Conservation (phyloP, 2,888 invertebrate species). For the Chalcis sispes region DNA sequence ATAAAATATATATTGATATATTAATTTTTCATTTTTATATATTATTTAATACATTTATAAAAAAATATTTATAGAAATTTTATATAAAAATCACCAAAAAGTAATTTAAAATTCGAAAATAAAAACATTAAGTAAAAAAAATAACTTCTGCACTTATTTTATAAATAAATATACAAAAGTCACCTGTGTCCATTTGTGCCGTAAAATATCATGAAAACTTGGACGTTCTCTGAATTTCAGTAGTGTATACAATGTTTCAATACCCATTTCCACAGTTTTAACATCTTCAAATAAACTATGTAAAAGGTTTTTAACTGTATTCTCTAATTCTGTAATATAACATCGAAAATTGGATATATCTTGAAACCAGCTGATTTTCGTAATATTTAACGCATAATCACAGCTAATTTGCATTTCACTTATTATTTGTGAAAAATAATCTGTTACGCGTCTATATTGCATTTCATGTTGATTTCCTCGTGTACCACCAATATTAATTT, state of each 20-base stretch:
- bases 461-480: constrained; percentile 67
- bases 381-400: constrained; percentile 76
- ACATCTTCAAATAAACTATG: constrained; percentile 77
- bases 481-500: constrained; percentile 77
- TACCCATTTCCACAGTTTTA: constrained; percentile 77
- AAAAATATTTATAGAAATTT: too few species aligned
- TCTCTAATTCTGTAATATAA: constrained; percentile 78
- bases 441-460: constrained; percentile 75
- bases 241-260: constrained; percentile 77
- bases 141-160: not conserved
- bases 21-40: too few species aligned
- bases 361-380: constrained; percentile 77
- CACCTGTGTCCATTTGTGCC: constrained; percentile 67
- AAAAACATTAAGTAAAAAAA: too few species aligned
- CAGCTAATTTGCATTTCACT: constrained; percentile 72
- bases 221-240: constrained; percentile 63
- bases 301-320: constrained; percentile 78
- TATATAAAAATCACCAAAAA: too few species aligned
- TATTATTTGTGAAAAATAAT: constrained; percentile 76
- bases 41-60: too few species aligned
- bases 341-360: constrained; percentile 68
- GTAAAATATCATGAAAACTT: constrained; percentile 62
- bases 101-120: constrained; percentile 62
- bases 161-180: constrained; percentile 2
- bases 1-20: too few species aligned